phyloP scores from a whole-genome alignment of 2,888 invertebrate species.

The Sericinus montela region DNA sequence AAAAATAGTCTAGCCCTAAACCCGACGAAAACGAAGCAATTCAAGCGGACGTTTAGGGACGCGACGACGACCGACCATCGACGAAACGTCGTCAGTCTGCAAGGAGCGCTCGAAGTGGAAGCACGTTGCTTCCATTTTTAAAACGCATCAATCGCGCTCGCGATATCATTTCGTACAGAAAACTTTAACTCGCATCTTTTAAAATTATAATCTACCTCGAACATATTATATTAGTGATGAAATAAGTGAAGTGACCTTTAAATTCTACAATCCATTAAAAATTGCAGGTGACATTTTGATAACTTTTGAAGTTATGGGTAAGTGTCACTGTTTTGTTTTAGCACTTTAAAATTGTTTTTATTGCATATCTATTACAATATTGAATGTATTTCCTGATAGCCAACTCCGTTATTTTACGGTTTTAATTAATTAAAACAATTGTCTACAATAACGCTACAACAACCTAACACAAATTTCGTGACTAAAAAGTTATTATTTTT shows the following conservation, averaged over 20 bases:
- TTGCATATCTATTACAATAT: too few species aligned
- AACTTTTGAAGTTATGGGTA: conserved; percentile 47
- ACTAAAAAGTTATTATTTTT: too few species aligned
- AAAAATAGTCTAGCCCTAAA: conserved; percentile 23
- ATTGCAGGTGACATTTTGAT: conserved; percentile 32
- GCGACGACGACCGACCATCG: neutral
- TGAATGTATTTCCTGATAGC: too few species aligned
- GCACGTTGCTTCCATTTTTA: conserved; percentile 34
- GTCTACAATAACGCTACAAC: too few species aligned
- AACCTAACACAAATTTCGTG: too few species aligned
- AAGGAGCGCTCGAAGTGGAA: conserved; percentile 41
- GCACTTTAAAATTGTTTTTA: too few species aligned
- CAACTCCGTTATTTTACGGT: too few species aligned
- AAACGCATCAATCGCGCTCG: conserved; percentile 53
- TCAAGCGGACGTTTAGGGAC: conserved; percentile 27
- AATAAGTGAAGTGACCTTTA: conserved; percentile 35
- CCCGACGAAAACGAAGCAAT: conserved; percentile 35
- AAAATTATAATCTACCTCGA: conserved; percentile 32
- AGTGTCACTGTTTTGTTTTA: conserved; percentile 29
- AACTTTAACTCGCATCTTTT: neutral
- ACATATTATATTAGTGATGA: conserved; percentile 24
- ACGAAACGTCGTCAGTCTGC: conserved; percentile 49
- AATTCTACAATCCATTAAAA: conserved; percentile 17
- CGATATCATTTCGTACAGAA: conserved; percentile 38
- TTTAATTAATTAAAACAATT: too few species aligned